Base-by-base conservation (phyloP, 2,888 invertebrate genomes). In the Nineta flava region DNA sequence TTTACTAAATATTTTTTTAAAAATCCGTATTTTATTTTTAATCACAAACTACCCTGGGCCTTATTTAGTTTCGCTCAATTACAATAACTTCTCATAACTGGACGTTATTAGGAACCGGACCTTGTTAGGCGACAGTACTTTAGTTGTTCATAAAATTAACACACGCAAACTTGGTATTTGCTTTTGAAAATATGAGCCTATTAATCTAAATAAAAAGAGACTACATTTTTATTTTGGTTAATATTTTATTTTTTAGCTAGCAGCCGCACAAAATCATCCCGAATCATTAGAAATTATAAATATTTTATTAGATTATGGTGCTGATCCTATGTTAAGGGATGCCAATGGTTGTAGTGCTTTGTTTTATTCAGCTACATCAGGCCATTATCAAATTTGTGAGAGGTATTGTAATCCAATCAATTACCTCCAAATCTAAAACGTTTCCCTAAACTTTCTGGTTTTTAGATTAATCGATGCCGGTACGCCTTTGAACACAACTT, bases 341-440 rank as follows among this genome's bases (percentile, higher is more conserved):
- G 60, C 61, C 41, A 56, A 63, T 34, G 64, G 63, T 9, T 58
- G 65, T 53, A 60, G 59, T n/a, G 59, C 65, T 1, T 56, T 65
- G 50, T 61, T 61, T 54, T 59, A 63, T 51, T 65, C 65, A 6
- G 60, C 61, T 3, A 61, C 45, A 57, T 57, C 31, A 62, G 64
- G 50, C 46, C 9, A 58, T 61, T 47, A 55, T 60, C 45, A 55
- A 57, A 13, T 47, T 19, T 17, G 47, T 47, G 38, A 46, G 15
- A 26, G 17, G 17, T 10, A 15, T 17, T 10, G n/a, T 40, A 7
- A 10, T 9, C 34, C 15, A 13, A 13, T 10, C 40, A 40, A 40
- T 40, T 15, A 40, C 40, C 15, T 40, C 10, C 10, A 34, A 9
- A 10, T 9, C 9, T 10, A 34, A 34, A 34, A 3, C 9, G 3